These are phyloP conservation scores for Amniataba percoides DNA, from an alignment of 2,797 vertebrate species.

Conservation along the genomic window DNA sequence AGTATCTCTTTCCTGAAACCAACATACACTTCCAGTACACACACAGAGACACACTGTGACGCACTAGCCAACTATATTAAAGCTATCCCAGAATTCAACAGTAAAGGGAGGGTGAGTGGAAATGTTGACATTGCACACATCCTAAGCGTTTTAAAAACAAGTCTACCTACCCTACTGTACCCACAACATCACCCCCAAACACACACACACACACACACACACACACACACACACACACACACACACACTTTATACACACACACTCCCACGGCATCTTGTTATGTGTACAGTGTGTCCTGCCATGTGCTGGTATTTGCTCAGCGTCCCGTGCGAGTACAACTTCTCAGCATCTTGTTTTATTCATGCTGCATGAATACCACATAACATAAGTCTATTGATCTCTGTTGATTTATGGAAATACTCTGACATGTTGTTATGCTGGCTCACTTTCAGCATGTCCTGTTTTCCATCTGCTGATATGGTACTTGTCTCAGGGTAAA, in stretches of 20 bases:
- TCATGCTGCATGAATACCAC: constrained; percentile 40
- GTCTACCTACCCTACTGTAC: constrained; percentile 23
- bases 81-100: constrained; percentile 23
- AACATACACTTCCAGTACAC: constrained; percentile 39
- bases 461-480: constrained; percentile 38
- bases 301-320: constrained; percentile 41
- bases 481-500: constrained; percentile 17
- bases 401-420: constrained; percentile 55
- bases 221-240: constrained; percentile 7
- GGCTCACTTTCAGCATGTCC: constrained; percentile 39
- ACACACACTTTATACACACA: background rate
- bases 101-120: constrained; percentile 34
- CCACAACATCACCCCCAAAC: background rate
- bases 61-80: constrained; percentile 3
- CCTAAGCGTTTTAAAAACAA: constrained; percentile 48
- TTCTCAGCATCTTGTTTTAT: constrained; percentile 48
- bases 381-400: constrained; percentile 33
- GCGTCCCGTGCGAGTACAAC: background rate
- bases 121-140: constrained; percentile 70
- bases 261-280: constrained; percentile 31
- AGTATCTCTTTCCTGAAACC: constrained; percentile 73
- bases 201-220: constrained; percentile 8
- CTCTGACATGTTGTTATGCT: constrained; percentile 27
- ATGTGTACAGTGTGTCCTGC: constrained; percentile 17
- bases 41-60: constrained; percentile 32